Base-by-base conservation (phyloP, 2,113 vertebrate genomes). In the Ovis canadensis region DNA sequence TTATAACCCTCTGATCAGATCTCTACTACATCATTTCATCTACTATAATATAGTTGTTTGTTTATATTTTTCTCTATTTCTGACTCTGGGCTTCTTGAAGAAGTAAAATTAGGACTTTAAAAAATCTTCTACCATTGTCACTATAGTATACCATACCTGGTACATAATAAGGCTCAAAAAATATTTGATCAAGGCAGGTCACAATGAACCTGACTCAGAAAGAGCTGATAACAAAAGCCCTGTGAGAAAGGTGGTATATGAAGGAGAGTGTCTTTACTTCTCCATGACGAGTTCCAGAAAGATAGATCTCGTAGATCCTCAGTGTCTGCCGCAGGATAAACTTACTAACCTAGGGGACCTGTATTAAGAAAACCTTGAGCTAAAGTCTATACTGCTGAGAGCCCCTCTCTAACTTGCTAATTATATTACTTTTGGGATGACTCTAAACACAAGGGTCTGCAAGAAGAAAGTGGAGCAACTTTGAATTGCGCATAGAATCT, bases 51-150 rank as follows among this genome's bases (percentile, higher is more conserved):
- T 7, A 43, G 8, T 21, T 89, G 2, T 27, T 81, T 81, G 3
- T 45, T 83, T 43, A 33, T 29, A 86, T 82, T 52, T n/a, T 77
- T 60, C 7, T 82, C 90, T 80, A 67, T 71, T 84, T 96, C 84
- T 74, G 21, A 23, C 33, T 45, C 16, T 25, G 21, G 3, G 6
- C 6, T 89, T 88, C 52, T 92, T n/a, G 36, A 91, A 91, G 45
- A 83, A 81, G 86, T 43, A 74, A 19, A 55, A 57, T 77, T 57
- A 77, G 40, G 17, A 54, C 16, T 23, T 43, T 14, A n/a, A 23
- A 33, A 50, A 36, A 36, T 5, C 83, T 90, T 84, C 84, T 45
- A 60, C 7, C 6, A 19, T 10, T 40, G 8, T 86, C 23, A 80
- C 12, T 43, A 19, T 33, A 27, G 23, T 48, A 62, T 7, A 1